Conservation (phyloP, 1,140 invertebrate genomes). For the Tribolium castaneum region DNA sequence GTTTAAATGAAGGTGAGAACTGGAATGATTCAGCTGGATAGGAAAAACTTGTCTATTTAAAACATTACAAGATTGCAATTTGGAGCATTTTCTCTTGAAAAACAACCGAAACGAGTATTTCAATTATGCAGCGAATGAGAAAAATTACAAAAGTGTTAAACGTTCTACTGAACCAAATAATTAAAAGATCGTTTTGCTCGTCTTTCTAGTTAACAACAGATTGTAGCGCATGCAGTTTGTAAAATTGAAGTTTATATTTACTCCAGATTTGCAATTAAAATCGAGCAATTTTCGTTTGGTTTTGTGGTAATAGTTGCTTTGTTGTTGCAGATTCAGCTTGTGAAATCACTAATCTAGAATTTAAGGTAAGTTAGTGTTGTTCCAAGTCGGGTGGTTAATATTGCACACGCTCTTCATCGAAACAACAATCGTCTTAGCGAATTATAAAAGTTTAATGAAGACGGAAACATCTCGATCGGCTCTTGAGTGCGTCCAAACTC, state of each 20-base stretch:
- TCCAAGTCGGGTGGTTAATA: neutral
- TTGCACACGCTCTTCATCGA: neutral
- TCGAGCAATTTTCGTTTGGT: no score
- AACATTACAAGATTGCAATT: neutral
- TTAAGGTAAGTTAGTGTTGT: neutral
- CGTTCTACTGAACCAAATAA: neutral
- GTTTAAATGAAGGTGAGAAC: no score
- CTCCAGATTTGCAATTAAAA: no score
- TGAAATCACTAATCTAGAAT: neutral
- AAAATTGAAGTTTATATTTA: no score
- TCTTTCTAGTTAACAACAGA: neutral
- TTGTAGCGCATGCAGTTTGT: neutral
- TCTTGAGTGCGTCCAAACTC: constrained; percentile 13
- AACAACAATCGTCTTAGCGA: neutral
- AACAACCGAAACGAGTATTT: neutral
- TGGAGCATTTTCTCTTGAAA: neutral
- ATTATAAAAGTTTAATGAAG: constrained; percentile 36
- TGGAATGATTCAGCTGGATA: no score
- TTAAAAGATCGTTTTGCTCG: neutral
- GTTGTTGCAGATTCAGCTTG: neutral
- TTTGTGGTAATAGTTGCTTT: neutral
- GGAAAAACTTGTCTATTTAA: neutral
- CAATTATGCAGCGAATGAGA: neutral
- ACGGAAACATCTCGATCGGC: constrained; percentile 18
- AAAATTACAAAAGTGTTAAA: neutral